phyloP scores from a whole-genome alignment of 2,797 vertebrate species.

The Halcyon leucocephala region DNA sequence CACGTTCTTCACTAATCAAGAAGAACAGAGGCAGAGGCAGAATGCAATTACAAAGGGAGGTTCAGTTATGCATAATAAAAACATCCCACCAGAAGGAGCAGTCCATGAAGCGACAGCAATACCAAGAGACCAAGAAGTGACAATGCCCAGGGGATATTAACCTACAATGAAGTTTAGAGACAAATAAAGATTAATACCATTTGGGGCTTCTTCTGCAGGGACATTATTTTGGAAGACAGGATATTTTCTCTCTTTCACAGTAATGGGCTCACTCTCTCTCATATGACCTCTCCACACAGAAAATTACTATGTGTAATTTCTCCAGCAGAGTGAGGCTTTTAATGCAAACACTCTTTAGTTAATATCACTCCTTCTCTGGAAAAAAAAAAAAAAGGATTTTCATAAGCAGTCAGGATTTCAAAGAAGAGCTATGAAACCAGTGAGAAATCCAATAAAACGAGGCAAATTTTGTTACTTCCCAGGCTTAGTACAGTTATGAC shows the following conservation, averaged over 20 bases:
- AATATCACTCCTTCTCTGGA: not conserved
- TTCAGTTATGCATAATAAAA: slow-evolving; percentile 16
- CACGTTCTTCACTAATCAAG: not conserved
- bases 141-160: not conserved
- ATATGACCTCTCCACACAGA: not conserved
- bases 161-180: not conserved
- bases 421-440: not conserved
- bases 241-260: slow-evolving; percentile 3
- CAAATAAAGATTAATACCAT: slow-evolving; percentile 44
- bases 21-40: not conserved
- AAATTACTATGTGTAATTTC: slow-evolving; percentile 24
- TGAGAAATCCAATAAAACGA: not conserved
- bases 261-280: not conserved
- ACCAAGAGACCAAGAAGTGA: not conserved
- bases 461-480: not conserved
- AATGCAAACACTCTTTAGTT: not conserved
- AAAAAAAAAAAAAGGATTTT: not conserved
- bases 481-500: not conserved
- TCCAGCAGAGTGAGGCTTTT: not conserved
- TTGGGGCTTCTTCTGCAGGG: not conserved
- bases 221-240: not conserved
- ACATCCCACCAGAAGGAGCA: not conserved
- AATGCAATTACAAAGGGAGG: not conserved
- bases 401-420: not conserved
- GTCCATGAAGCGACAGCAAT: not conserved